A percentile compares a stretch with the other conserved stretches of the same genome.
Evolutionary conservation across 2,888 invertebrate genomes (phyloP).

Genomic region (Gymnocheta viridis): DNA sequence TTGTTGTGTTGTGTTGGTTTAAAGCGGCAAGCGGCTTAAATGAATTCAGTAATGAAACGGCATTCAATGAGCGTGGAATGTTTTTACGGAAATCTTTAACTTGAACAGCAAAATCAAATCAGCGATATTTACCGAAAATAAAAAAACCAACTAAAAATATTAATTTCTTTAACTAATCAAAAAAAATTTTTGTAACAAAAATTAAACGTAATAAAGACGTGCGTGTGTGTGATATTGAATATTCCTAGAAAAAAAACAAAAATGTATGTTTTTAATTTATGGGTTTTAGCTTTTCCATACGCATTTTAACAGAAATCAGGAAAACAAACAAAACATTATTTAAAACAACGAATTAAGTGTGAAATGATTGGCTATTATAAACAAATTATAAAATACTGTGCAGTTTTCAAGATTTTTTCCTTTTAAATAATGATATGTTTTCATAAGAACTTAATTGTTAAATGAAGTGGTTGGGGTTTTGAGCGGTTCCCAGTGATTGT

Average conservation of each 20-base stretch:
- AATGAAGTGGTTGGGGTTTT: slow-evolving; percentile 32
- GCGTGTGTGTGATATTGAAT: slow-evolving; percentile 15
- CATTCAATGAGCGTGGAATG: slow-evolving; percentile 76
- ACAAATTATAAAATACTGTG: slow-evolving; percentile 31
- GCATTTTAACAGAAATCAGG: slow-evolving; percentile 18
- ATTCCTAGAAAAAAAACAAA: slow-evolving; percentile 9
- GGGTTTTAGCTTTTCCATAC: slow-evolving; percentile 16
- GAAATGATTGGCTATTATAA: slow-evolving; percentile 55
- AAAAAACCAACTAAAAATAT: background rate
- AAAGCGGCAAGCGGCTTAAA: slow-evolving; percentile 60
- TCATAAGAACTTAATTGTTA: background rate
- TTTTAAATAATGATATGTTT: background rate
- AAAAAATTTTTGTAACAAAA: slow-evolving; percentile 11
- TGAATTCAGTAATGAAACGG: slow-evolving; percentile 79
- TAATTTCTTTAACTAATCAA: background rate
- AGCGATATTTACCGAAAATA: background rate
- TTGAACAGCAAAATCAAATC: slow-evolving; percentile 27
- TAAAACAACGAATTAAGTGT: slow-evolving; percentile 46
- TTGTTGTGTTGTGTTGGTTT: slow-evolving; percentile 35
- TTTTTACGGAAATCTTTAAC: slow-evolving; percentile 61
- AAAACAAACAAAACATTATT: slow-evolving; percentile 55
- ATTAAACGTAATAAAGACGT: slow-evolving; percentile 4
- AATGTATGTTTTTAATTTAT: slow-evolving; percentile 43
- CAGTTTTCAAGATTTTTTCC: slow-evolving; percentile 12
- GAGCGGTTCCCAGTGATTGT: no score